Evolutionary conservation across 2,113 vertebrate genomes (phyloP).

Genomic region (Grantiella picta): DNA sequence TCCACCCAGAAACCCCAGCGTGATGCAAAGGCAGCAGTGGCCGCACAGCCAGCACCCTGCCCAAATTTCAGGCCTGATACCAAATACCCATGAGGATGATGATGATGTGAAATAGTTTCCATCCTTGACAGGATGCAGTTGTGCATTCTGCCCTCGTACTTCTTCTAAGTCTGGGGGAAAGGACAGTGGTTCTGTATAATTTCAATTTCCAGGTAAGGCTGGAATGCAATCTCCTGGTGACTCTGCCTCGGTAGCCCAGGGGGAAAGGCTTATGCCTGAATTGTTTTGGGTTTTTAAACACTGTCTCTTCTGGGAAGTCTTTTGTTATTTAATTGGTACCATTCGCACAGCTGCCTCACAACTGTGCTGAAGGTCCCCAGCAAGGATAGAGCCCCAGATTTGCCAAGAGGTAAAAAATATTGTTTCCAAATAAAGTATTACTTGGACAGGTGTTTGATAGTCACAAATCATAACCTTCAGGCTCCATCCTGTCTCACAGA

Average conservation of each 20-base stretch:
- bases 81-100: neutral
- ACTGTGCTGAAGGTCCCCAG: neutral
- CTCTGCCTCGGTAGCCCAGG: neutral
- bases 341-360: neutral
- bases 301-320: neutral
- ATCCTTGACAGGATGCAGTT: neutral
- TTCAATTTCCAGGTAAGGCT: neutral
- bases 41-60: neutral
- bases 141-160: neutral
- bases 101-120: neutral
- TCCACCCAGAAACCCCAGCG: neutral
- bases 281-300: neutral
- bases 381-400: neutral
- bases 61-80: neutral
- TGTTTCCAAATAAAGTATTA: neutral
- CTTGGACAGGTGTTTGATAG: neutral
- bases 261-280: neutral
- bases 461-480: constrained; percentile 8
- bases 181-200: neutral
- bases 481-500: neutral
- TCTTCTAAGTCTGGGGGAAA: neutral
- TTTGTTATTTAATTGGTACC: neutral
- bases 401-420: neutral
- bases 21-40: neutral
- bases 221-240: neutral